These are phyloP conservation scores for Azorinus chamasolen DNA, from an alignment of 2,888 invertebrate species.

Conservation along the genomic window DNA sequence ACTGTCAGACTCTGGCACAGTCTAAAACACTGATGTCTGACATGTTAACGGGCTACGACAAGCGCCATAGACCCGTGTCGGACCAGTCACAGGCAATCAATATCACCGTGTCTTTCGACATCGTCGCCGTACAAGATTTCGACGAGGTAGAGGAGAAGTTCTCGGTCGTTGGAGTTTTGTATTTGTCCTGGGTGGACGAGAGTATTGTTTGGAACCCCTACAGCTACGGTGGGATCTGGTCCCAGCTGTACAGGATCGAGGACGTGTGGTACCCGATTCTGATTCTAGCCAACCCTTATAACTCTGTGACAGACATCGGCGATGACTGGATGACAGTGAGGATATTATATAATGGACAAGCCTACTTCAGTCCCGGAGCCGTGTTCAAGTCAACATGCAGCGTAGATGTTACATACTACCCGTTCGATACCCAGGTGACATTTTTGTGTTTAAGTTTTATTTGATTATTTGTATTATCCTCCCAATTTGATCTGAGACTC, in stretches of 20 bases:
- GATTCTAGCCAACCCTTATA: slow-evolving; percentile 54
- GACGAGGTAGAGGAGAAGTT: slow-evolving; percentile 54
- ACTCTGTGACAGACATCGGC: slow-evolving; percentile 42
- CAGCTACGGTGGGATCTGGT: slow-evolving; percentile 26
- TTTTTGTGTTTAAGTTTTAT: too few relatives aligned
- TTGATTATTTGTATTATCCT: too few relatives aligned
- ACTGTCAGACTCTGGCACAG: too few relatives aligned
- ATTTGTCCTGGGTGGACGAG: slow-evolving; percentile 53
- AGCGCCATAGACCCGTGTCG: slow-evolving; percentile 22
- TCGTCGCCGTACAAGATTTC: slow-evolving; percentile 52
- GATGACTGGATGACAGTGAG: slow-evolving; percentile 46
- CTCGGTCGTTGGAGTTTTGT: slow-evolving; percentile 35
- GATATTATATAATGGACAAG: slow-evolving; percentile 35
- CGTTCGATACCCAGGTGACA: slow-evolving; percentile 61
- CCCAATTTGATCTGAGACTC: too few relatives aligned
- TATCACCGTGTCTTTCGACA: slow-evolving; percentile 28
- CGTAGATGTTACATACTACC: slow-evolving; percentile 61
- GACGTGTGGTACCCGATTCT: slow-evolving; percentile 62
- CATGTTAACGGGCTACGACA: slow-evolving; percentile 26
- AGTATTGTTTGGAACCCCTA: slow-evolving; percentile 45
- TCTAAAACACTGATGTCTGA: slow-evolving; percentile 9
- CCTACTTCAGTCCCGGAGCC: slow-evolving; percentile 43
- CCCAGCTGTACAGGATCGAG: slow-evolving; percentile 27
- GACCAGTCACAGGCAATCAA: slow-evolving; percentile 22
- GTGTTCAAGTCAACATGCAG: slow-evolving; percentile 55